A percentile compares a stretch with the other conserved stretches of the same genome.
These are phyloP conservation scores for Melanotaenia nigrans DNA, from an alignment of 2,797 vertebrate genomes.

Conservation along the genomic window DNA sequence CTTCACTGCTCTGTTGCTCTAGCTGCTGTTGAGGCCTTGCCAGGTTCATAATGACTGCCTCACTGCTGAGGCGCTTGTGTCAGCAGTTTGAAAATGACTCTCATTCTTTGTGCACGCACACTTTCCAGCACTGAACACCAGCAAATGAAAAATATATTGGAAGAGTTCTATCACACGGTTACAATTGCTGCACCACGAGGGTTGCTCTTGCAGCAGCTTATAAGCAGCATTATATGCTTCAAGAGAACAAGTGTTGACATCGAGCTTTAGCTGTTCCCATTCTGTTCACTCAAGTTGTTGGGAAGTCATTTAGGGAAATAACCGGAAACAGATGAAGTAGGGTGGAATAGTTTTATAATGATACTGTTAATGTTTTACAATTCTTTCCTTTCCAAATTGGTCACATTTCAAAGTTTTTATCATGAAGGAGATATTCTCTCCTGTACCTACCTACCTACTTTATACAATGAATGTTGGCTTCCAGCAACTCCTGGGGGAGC, in stretches of 20 bases:
- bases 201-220: conserved; percentile 34
- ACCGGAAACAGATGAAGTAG: neutral
- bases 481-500: neutral
- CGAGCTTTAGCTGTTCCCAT: conserved; percentile 9
- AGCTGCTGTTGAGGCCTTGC: conserved; percentile 59
- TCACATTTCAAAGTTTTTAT: neutral
- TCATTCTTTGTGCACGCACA: conserved; percentile 51
- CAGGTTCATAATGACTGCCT: conserved; percentile 75
- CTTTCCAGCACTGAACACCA: conserved; percentile 33
- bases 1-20: conserved; percentile 59
- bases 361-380: neutral
- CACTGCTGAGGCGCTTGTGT: conserved; percentile 71
- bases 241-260: conserved; percentile 29
- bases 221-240: conserved; percentile 31
- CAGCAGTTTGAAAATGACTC: conserved; percentile 76
- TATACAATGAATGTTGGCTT: neutral
- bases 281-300: neutral
- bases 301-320: conserved; percentile 9
- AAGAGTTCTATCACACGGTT: conserved; percentile 41
- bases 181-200: conserved; percentile 40
- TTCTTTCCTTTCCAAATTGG: neutral
- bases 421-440: neutral
- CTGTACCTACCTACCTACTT: neutral
- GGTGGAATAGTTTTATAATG: neutral
- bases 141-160: conserved; percentile 67